Conservation (phyloP, 2,113 vertebrate genomes). For the Gallinago paraguaiae region DNA sequence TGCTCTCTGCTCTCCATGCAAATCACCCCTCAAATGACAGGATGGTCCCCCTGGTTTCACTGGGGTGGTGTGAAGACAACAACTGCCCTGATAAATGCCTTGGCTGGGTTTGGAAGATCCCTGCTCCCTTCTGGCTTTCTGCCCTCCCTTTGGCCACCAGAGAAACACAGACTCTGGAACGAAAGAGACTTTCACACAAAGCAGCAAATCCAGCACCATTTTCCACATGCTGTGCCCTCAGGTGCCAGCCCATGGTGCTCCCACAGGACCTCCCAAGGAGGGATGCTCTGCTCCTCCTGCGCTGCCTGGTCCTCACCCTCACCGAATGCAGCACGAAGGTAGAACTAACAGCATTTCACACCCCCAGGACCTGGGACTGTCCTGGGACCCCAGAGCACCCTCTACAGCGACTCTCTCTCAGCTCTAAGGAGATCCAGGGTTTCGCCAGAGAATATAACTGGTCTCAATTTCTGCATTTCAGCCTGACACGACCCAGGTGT, state of each 20-base stretch:
- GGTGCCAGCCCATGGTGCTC: background rate
- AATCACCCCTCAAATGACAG: background rate
- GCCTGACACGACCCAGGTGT: background rate
- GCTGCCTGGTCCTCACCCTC: background rate
- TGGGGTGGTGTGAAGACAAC: rapidly evolving
- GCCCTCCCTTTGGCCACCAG: background rate
- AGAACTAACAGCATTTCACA: no score
- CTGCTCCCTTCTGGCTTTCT: background rate
- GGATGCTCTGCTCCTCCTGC: background rate
- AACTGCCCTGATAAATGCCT: background rate
- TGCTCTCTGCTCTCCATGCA: background rate
- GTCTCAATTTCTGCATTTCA: background rate
- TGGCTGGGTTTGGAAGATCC: background rate
- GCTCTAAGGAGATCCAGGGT: background rate
- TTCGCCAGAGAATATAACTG: background rate
- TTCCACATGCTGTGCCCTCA: background rate
- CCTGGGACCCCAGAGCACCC: no score
- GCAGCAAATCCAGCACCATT: background rate
- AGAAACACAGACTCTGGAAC: background rate
- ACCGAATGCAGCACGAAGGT: no score
- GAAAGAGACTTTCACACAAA: background rate
- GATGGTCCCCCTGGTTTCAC: background rate
- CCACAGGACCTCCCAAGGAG: background rate
- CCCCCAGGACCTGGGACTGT: no score
- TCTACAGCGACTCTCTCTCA: no score